Percentiles rank a stretch among this genome's conserved stretches.
phyloP scores from a whole-genome alignment of 64 coral and sea anemone genomes.

The Stylophora pistillata region DNA sequence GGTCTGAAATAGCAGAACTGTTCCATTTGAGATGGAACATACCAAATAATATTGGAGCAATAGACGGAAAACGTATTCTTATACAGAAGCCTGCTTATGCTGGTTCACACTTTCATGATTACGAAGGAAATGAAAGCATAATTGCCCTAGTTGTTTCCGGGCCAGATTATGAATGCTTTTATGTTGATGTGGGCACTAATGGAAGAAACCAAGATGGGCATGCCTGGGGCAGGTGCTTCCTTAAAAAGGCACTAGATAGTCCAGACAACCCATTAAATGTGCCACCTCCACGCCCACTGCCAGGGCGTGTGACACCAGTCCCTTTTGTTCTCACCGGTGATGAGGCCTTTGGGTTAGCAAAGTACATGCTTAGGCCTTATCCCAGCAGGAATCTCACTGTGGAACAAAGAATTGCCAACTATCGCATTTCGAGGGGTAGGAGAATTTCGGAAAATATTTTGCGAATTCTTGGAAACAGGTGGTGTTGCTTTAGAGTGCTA shows the following conservation, averaged over 20 bases:
- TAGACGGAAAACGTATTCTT: too few species aligned
- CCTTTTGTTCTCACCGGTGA: conserved; percentile 56
- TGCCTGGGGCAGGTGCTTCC: conserved; percentile 52
- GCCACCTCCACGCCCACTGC: conserved; percentile 2
- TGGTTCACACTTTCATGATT: conserved; percentile 51
- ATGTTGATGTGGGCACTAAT: conserved; percentile 48
- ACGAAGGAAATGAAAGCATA: conserved; percentile 51
- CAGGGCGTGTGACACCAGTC: conserved; percentile 15
- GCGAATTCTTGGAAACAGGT: too few species aligned
- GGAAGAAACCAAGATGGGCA: conserved; percentile 37
- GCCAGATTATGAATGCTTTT: conserved; percentile 43
- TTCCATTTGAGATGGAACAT: conserved; percentile 48
- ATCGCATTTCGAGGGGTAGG: conserved; percentile 38
- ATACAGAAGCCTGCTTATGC: conserved; percentile 37
- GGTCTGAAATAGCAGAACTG: conserved; percentile 42
- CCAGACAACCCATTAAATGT: conserved; percentile 17
- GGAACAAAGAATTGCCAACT: conserved; percentile 54
- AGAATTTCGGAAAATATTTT: conserved; percentile 60
- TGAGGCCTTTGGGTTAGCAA: conserved; percentile 63
- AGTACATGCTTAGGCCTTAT: conserved; percentile 62
- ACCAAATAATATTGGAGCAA: conserved; percentile 59
- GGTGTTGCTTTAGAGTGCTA: too few species aligned
- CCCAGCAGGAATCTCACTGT: conserved; percentile 43
- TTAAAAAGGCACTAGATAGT: too few species aligned
- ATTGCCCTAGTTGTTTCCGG: conserved; percentile 46